A percentile compares a stretch with the other conserved stretches of the same genome.
Conservation (phyloP, 1,140 invertebrate genomes). For the Pollicipes pollicipes region DNA sequence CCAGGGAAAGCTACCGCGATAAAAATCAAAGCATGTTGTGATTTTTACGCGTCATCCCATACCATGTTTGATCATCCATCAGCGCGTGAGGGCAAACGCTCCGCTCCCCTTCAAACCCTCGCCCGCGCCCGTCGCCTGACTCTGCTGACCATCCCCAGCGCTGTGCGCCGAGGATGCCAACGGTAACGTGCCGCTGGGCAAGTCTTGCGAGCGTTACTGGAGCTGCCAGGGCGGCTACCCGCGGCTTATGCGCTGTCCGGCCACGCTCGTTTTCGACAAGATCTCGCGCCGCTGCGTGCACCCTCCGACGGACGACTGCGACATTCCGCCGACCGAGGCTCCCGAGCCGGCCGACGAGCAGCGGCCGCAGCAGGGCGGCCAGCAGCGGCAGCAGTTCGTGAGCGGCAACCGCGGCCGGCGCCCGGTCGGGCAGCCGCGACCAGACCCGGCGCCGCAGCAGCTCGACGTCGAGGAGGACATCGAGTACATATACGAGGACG, state of each 20-base stretch:
- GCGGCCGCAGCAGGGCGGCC: constrained; percentile 9
- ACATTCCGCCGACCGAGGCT: constrained; percentile 25
- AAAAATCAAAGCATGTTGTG: too few relatives aligned
- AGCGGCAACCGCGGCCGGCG: constrained; percentile 6
- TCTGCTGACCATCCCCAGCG: constrained; percentile 34
- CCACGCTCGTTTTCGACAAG: constrained; percentile 74
- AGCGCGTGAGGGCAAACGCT: too few relatives aligned
- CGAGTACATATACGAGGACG: not conserved
- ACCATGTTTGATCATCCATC: too few relatives aligned
- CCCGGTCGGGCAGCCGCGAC: not conserved
- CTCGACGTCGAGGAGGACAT: not conserved
- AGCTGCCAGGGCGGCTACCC: constrained; percentile 83
- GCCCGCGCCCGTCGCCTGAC: too few relatives aligned
- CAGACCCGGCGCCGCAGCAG: not conserved
- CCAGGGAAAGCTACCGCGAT: too few relatives aligned
- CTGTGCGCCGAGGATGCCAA: constrained; percentile 76
- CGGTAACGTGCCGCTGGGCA: constrained; percentile 53
- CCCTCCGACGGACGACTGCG: constrained; percentile 70
- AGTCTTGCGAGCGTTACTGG: constrained; percentile 84
- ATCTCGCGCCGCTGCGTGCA: constrained; percentile 63
- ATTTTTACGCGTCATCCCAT: too few relatives aligned
- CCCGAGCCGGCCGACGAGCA: constrained; percentile 7
- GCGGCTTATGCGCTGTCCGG: constrained; percentile 67
- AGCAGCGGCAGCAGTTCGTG: not conserved
- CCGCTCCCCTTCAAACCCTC: too few relatives aligned